Percentiles rank a stretch among this genome's conserved stretches.
These are phyloP conservation scores for Bufotes viridis DNA, from an alignment of 2,797 vertebrate species.

Conservation along the genomic window DNA sequence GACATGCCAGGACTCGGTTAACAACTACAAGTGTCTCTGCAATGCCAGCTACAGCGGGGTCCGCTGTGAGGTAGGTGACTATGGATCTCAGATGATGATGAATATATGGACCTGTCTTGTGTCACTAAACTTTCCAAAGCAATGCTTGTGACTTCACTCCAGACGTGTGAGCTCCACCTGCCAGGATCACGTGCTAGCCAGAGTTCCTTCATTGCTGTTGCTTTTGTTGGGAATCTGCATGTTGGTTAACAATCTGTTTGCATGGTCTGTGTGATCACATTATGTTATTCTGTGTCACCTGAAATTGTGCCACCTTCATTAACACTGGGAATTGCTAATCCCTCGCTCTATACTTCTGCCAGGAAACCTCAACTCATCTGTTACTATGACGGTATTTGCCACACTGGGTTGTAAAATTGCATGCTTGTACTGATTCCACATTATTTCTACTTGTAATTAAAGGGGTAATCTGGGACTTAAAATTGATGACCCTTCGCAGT, in stretches of 20 bases:
- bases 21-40: conserved; percentile 85
- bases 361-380: neutral
- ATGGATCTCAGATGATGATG: neutral
- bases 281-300: neutral
- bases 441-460: neutral
- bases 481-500: neutral
- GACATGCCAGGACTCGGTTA: conserved; percentile 82
- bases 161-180: neutral
- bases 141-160: neutral
- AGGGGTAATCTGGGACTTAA: neutral
- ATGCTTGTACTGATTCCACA: neutral
- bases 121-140: neutral
- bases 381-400: neutral
- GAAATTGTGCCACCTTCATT: neutral
- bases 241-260: conserved; percentile 31
- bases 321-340: neutral
- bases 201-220: conserved; percentile 54
- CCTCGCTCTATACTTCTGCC: neutral
- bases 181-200: neutral
- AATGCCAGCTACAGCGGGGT: conserved; percentile 81
- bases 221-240: conserved; percentile 45
- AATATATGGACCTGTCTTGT: neutral
- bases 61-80: conserved; percentile 81
- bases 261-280: conserved; percentile 39
- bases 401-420: neutral